Percentiles rank a stretch among this genome's conserved stretches.
phyloP scores from a whole-genome alignment of 1,140 invertebrate genomes.

The Drosophila orena region DNA sequence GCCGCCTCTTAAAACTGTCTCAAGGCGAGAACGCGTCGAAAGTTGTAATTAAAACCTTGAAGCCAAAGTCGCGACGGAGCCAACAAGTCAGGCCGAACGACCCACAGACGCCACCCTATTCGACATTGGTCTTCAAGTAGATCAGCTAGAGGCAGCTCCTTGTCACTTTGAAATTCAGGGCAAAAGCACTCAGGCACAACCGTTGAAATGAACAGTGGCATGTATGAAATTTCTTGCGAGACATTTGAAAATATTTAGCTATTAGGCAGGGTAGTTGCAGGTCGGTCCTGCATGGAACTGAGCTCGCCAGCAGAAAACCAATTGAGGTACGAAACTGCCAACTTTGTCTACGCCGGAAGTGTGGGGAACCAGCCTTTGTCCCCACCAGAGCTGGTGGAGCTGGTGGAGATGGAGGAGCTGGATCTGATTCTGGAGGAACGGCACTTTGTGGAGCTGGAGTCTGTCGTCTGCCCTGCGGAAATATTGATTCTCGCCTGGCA shows the following conservation, averaged over 20 bases:
- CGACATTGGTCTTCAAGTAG: not conserved
- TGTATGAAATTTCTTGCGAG: too few species aligned
- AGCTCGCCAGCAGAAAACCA: slow-evolving; percentile 51
- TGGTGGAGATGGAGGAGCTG: not conserved
- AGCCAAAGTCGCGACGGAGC: slow-evolving; percentile 58
- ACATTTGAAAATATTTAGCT: not conserved
- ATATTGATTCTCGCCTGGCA: slow-evolving; percentile 72
- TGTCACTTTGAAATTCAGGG: too few species aligned
- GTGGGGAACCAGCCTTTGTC: slow-evolving; percentile 24
- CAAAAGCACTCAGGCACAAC: too few species aligned
- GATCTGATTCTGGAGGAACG: not conserved
- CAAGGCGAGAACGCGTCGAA: slow-evolving; percentile 63
- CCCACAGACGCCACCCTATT: not conserved
- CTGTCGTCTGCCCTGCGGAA: slow-evolving; percentile 58
- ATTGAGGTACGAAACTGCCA: slow-evolving; percentile 77
- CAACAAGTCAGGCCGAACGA: slow-evolving; percentile 24
- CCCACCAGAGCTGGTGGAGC: slow-evolving; percentile 5
- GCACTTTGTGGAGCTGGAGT: not conserved
- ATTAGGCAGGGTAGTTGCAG: not conserved
- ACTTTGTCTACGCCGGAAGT: slow-evolving; percentile 65
- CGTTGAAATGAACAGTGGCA: too few species aligned
- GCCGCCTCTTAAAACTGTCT: slow-evolving; percentile 50
- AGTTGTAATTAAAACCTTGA: slow-evolving; percentile 80
- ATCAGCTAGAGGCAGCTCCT: not conserved
- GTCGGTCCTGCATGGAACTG: not conserved